Evolutionary conservation across 2,113 vertebrate species (phyloP).

Genomic region (Neolamprologus tretocephalus): DNA sequence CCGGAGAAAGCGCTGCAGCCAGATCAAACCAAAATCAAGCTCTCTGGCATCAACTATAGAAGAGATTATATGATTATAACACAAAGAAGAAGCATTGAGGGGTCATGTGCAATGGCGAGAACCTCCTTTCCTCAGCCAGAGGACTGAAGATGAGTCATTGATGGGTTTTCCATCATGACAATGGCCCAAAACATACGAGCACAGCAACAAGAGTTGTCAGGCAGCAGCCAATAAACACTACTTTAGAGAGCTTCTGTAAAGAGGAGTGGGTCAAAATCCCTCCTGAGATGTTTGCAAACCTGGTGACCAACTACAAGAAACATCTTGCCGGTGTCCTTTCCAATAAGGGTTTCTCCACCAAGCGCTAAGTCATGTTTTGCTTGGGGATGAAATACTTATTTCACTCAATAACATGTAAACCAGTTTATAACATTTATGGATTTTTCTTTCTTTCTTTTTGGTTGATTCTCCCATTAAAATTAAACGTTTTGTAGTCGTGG

Average conservation of each 20-base stretch:
- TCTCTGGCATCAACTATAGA: background rate
- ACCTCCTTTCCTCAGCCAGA: background rate
- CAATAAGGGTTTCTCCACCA: accelerated
- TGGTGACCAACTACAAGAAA: background rate
- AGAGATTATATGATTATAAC: background rate
- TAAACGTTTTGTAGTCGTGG: accelerated
- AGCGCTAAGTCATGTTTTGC: background rate
- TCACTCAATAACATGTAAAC: background rate
- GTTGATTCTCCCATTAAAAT: background rate
- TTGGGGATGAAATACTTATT: background rate
- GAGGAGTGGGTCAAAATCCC: background rate
- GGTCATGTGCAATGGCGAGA: accelerated
- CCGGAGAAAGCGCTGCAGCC: background rate
- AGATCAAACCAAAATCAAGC: background rate
- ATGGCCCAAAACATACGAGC: background rate
- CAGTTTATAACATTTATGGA: background rate
- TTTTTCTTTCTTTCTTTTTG: accelerated
- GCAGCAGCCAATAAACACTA: background rate
- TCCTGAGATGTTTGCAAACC: background rate
- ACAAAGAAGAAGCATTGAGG: background rate
- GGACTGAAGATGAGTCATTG: background rate
- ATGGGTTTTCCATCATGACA: background rate
- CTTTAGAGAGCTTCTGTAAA: background rate
- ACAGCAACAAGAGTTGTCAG: background rate
- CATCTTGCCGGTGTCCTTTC: accelerated